Base-by-base conservation (phyloP, 2,888 invertebrate species). In the Caenorhabditis sp. region DNA sequence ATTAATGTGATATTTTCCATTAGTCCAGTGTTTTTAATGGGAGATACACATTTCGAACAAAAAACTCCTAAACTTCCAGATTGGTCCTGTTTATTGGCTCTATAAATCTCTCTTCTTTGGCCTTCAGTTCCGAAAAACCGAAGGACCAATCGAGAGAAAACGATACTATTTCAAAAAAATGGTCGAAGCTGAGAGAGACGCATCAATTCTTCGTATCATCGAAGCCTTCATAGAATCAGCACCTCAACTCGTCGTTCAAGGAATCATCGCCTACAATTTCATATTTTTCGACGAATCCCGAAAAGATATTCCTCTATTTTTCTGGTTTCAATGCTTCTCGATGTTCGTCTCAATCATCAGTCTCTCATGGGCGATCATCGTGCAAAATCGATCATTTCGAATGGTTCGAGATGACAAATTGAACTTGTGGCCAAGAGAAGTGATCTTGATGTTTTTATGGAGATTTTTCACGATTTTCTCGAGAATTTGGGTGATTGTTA, bases 151-250 rank as follows among this genome's bases (percentile, higher is more conserved):
- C 23, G 67, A 68, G 17, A 55, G 67, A 55, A 78, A 67, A 61
- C 53, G 72, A 24, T 49, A 43, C 10, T 65, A 60, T 24, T 83
- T 79, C 63, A 59, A 61, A 54, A 70, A 72, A 50, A 82, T 82
- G 79, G 70, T 84, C 6, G 83, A 78, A 50, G 77, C 78, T 8
- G 84, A 84, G 24, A 65, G 83, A 43, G 84, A 84, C 70, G 83
- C 83, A 1, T 78, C 83, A 1, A 51, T 81, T 0, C 62, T 84
- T 53, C 67, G 76, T 49, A 70, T 70, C 24, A 69, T 81, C 37
- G 81, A 84, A 69, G 81, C 81, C 0, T 81, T 77, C 54, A 71
- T 84, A 17, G 84, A 84, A 69, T 81, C 83, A 1, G 77, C 81
- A 10, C 84, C 84, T 0, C 84, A 84, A 57, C 58, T 84, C 17